Percentiles rank a stretch among this genome's conserved stretches.
phyloP scores from a whole-genome alignment of 2,888 invertebrate genomes.

The Scaptomyza parva region DNA sequence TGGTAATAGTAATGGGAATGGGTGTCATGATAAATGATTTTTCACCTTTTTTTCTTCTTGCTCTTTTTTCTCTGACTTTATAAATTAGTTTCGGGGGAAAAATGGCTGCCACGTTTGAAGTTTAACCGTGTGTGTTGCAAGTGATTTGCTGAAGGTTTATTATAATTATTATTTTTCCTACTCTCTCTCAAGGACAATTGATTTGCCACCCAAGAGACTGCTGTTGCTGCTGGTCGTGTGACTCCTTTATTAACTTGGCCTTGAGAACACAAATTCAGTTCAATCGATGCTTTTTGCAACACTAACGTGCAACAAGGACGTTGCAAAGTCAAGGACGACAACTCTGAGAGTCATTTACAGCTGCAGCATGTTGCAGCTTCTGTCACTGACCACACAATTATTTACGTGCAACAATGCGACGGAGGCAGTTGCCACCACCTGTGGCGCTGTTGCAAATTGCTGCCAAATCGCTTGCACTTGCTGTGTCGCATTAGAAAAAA shows the following conservation, averaged over 20 bases:
- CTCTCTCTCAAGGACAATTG: slow-evolving; percentile 59
- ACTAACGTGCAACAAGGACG: slow-evolving; percentile 39
- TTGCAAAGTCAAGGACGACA: slow-evolving; percentile 44
- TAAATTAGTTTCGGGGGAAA: slow-evolving; percentile 70
- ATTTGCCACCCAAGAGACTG: slow-evolving; percentile 66
- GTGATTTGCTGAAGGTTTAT: slow-evolving; percentile 9
- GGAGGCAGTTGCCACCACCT: slow-evolving; percentile 32
- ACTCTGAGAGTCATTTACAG: slow-evolving; percentile 65
- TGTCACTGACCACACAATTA: slow-evolving; percentile 72
- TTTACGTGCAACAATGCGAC: slow-evolving; percentile 62
- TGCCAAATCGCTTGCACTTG: slow-evolving; percentile 64
- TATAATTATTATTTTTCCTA: not conserved
- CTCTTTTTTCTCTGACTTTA: slow-evolving; percentile 19
- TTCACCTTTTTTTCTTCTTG: slow-evolving; percentile 6
- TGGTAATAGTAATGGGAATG: slow-evolving; percentile 24
- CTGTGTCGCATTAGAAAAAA: slow-evolving; percentile 43
- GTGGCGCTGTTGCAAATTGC: slow-evolving; percentile 67
- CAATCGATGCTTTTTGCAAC: slow-evolving; percentile 6
- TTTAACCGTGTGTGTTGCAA: slow-evolving; percentile 26
- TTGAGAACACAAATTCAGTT: slow-evolving; percentile 32
- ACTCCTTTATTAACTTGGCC: slow-evolving; percentile 49
- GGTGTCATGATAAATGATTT: slow-evolving; percentile 79
- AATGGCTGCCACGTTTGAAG: slow-evolving; percentile 69
- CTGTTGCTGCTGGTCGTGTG: slow-evolving; percentile 71
- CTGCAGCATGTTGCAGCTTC: slow-evolving; percentile 69